Evolutionary conservation across 2,888 invertebrate species (phyloP).

Genomic region (Acronicta leporina): DNA sequence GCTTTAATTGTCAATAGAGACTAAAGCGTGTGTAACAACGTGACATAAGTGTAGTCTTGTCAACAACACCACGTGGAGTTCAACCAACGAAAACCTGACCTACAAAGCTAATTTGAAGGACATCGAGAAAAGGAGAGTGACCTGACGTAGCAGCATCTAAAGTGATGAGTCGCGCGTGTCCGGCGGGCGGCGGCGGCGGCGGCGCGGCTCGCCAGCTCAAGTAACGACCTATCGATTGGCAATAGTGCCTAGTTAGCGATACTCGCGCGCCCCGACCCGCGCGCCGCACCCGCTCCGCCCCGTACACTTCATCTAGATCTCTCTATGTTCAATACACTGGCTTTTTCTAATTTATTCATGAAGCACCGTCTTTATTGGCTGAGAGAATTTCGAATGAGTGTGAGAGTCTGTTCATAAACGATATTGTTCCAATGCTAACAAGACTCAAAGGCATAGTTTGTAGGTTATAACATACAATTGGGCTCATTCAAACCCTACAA

Average conservation of each 20-base stretch:
- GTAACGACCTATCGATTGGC: constrained; percentile 88
- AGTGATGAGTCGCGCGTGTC: constrained; percentile 88
- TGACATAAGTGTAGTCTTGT: constrained; percentile 65
- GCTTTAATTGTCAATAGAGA: constrained; percentile 8
- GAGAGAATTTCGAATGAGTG: constrained; percentile 36
- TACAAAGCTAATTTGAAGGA: constrained; percentile 90
- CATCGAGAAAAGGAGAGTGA: constrained; percentile 89
- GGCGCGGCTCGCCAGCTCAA: constrained; percentile 74
- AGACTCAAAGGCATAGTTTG: not conserved
- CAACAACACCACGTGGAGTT: constrained; percentile 86
- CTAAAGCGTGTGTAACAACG: constrained; percentile 23
- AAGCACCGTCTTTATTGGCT: constrained; percentile 52
- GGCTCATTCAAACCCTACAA: too few species aligned
- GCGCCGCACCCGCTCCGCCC: constrained; percentile 57
- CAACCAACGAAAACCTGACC: constrained; percentile 86
- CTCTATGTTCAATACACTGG: constrained; percentile 55
- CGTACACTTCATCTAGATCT: constrained; percentile 63
- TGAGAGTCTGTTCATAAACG: constrained; percentile 10
- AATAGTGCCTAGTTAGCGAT: constrained; percentile 88
- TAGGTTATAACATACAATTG: not conserved
- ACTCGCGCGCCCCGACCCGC: constrained; percentile 64
- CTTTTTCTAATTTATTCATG: constrained; percentile 68
- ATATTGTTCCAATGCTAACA: constrained; percentile 20
- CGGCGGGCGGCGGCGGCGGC: constrained; percentile 68
- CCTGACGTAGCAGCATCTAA: constrained; percentile 88